Base-by-base conservation (phyloP, 2,113 vertebrate genomes). In the Cottus gobio region DNA sequence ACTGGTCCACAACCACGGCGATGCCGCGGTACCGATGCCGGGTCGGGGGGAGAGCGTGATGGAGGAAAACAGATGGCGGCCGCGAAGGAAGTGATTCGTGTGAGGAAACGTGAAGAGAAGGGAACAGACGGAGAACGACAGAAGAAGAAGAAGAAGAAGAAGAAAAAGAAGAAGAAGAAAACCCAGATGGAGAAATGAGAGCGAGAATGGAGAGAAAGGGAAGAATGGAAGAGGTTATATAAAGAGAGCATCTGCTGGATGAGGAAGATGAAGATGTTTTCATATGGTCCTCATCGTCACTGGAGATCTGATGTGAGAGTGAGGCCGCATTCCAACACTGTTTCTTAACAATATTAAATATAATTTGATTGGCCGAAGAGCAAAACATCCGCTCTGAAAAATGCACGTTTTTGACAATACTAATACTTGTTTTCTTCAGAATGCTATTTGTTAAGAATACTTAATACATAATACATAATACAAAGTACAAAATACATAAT, bases 21-120 rank as follows among this genome's bases (percentile, higher is more conserved):
- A 31, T 31, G 30, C 2, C 30, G 30, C 2, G 30, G 30, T 31
- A 4, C 30, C 30, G 30, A 31, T 31, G 30, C 2, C 30, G 30
- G 30, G 30, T n/a, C n/a, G 10, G 8, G 1, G 10, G 11, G 52
- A 34, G 26, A 36, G n/a, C n/a, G 36, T 3, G 71, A 39, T 3
- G 69, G 44, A 62, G 39, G 69, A 48, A 70, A 18, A 34, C 90
- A 91, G 88, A 89, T 86, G 90, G 86, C 28, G 1, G 68, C 36
- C 34, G 60, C 0, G 61, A 60, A 54, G 37, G 77, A 34, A 85
- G 58, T 56, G 79, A 69, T 75, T 58, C 54, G 52, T 71, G 65
- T 77, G 84, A 88, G 77, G 81, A 80, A 79, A 87, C 66, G 78
- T 60, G 58, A 82, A 73, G 85, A 84, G 88, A 88, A 75, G 31